Evolutionary conservation across 2,888 invertebrate genomes (phyloP).

Genomic region (Hetaerina titia): DNA sequence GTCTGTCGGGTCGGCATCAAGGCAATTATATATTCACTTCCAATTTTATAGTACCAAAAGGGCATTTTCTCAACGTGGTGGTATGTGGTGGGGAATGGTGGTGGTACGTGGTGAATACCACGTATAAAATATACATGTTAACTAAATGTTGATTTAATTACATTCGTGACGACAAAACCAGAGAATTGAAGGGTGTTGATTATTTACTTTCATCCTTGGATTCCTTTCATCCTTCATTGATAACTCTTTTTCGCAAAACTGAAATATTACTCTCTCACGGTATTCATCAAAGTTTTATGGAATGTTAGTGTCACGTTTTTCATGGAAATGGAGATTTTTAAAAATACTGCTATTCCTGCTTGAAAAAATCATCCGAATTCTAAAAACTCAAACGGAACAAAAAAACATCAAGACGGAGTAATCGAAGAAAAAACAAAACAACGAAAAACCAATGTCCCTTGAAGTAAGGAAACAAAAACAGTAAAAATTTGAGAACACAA

Average conservation of each 20-base stretch:
- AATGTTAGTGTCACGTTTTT: neutral
- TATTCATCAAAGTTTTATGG: neutral
- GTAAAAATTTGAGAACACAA: neutral
- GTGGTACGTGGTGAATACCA: too few relatives aligned
- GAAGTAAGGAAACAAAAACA: neutral
- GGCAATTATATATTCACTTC: too few relatives aligned
- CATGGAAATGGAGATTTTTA: neutral
- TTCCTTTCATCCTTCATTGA: neutral
- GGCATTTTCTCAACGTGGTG: too few relatives aligned
- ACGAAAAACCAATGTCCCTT: neutral
- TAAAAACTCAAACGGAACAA: neutral
- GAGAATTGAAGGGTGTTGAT: neutral
- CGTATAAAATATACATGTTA: neutral
- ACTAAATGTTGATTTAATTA: neutral
- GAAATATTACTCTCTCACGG: neutral
- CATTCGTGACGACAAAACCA: neutral
- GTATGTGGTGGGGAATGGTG: too few relatives aligned
- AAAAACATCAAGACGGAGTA: too few relatives aligned
- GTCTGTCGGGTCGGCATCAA: too few relatives aligned
- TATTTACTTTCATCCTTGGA: neutral
- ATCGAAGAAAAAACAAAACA: neutral
- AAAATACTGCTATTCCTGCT: neutral
- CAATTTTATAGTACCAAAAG: too few relatives aligned
- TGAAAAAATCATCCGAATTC: neutral
- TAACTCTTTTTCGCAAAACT: neutral